A percentile compares a stretch with the other conserved stretches of the same genome.
phyloP scores from a whole-genome alignment of 2,888 invertebrate species.

The Megaustenia siamemsis region DNA sequence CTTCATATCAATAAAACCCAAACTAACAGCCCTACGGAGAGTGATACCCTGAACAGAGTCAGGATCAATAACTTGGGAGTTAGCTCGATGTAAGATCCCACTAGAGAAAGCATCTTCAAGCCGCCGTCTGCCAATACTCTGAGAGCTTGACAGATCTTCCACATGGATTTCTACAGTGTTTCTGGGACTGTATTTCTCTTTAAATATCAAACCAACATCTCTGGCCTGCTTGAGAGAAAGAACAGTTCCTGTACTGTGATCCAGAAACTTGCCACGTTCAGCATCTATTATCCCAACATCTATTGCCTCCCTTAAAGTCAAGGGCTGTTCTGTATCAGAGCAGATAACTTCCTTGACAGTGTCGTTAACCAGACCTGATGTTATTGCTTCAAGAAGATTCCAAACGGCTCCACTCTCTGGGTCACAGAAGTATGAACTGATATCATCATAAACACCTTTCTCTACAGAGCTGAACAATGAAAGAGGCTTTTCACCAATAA shows the following conservation, averaged over 20 bases:
- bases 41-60: conserved; percentile 74
- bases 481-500: conserved; percentile 60
- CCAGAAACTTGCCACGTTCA: conserved; percentile 81
- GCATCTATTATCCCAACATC: conserved; percentile 71
- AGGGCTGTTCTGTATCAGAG: conserved; percentile 82
- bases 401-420: conserved; percentile 89
- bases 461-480: conserved; percentile 69
- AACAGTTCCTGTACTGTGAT: conserved; percentile 82
- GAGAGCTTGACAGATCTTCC: conserved; percentile 70
- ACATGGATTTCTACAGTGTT: conserved; percentile 71
- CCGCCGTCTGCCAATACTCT: conserved; percentile 64
- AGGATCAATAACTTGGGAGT: conserved; percentile 75
- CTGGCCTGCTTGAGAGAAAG: conserved; percentile 83
- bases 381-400: conserved; percentile 90
- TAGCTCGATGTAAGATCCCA: conserved; percentile 71
- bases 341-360: conserved; percentile 57
- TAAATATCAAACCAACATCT: conserved; percentile 60
- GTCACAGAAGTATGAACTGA: conserved; percentile 88
- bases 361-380: conserved; percentile 84
- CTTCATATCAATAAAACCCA: conserved; percentile 81
- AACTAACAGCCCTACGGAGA: conserved; percentile 75
- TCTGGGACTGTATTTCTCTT: conserved; percentile 60
- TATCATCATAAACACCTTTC: conserved; percentile 76
- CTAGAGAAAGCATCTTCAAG: conserved; percentile 72
- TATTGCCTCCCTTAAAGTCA: conserved; percentile 91